Base-by-base conservation (phyloP, 1,140 invertebrate genomes). In the Eueides isabella region DNA sequence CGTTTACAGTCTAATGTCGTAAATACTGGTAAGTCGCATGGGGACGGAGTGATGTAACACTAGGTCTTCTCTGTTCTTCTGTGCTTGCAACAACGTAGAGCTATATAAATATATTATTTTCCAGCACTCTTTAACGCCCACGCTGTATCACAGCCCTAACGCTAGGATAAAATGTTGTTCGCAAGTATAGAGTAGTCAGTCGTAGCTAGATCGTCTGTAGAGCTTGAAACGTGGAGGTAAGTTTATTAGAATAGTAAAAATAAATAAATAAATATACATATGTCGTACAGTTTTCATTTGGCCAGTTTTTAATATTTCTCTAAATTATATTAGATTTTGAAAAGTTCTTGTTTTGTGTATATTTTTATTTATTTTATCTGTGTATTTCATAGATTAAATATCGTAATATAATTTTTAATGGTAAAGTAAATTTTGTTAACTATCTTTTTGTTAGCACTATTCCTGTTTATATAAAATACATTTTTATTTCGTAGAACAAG, bases 161-260 rank as follows among this genome's bases (percentile, higher is more conserved):
- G 28, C 35, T 12, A 41, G 41, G 29, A 66, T 66, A 75, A 70
- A 75, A 75, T 67, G 69, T 55, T 61, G 67, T 66, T 64, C 41
- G 29, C 44, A 33, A 33, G 30, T 48, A 66, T 63, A 23, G 19
- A 31, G 29, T 26, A 35, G 35, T 64, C 67, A 75, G 73, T 75
- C 62, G 11, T 63, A 28, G 67, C 14, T 55, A 63, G 62, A 70
- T 29, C 41, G 61, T 28, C 31, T 35, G n/a, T 68, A 30, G 41
- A 61, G 23, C 48, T 55, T 26, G 44, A 14, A 44, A 44, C 19
- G 44, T 55, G 44, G 44, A 55, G 44, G 44, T 55, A 26, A 55
- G 44, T 12, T 55, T 55, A 55, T 55, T 55, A 23, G 23, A 55
- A 23, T 55, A 44, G n/a, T 26, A 44, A 44, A 44, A 16, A n/a